Evolutionary conservation across 2,113 vertebrate species (phyloP).

Genomic region (Amblyopsis rosae): DNA sequence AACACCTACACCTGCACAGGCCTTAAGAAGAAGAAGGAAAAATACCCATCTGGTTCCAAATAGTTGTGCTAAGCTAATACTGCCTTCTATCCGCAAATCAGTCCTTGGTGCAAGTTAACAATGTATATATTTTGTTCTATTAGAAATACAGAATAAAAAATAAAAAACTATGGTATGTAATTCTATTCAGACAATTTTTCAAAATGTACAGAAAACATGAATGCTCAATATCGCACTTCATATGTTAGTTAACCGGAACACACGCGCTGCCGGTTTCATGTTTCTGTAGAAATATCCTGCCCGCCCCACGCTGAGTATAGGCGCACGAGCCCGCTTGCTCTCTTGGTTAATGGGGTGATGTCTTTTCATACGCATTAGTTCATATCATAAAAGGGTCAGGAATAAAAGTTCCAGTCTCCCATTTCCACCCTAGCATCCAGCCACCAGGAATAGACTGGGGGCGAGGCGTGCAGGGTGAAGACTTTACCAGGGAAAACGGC

Average conservation of each 20-base stretch:
- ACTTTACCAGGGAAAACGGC: conserved; percentile 69
- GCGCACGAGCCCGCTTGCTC: conserved; percentile 45
- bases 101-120: too few species aligned
- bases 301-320: conserved; percentile 35
- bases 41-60: conserved; percentile 36
- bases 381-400: conserved; percentile 56
- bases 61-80: conserved; percentile 15
- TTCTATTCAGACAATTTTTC: not conserved
- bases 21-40: not conserved
- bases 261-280: conserved; percentile 42
- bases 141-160: not conserved
- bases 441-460: conserved; percentile 60
- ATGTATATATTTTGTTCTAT: too few species aligned
- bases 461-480: conserved; percentile 61
- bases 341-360: conserved; percentile 66
- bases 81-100: not conserved
- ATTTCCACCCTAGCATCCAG: conserved; percentile 63
- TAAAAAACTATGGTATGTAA: not conserved
- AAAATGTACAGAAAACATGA: conserved; percentile 6
- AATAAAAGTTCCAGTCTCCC: conserved; percentile 57
- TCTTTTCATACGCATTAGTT: conserved; percentile 68
- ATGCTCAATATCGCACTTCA: conserved; percentile 10
- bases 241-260: conserved; percentile 33
- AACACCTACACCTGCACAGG: conserved; percentile 32
- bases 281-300: conserved; percentile 44